Conservation (phyloP, 2,888 invertebrate genomes). For the Orchesellides sinensis region DNA sequence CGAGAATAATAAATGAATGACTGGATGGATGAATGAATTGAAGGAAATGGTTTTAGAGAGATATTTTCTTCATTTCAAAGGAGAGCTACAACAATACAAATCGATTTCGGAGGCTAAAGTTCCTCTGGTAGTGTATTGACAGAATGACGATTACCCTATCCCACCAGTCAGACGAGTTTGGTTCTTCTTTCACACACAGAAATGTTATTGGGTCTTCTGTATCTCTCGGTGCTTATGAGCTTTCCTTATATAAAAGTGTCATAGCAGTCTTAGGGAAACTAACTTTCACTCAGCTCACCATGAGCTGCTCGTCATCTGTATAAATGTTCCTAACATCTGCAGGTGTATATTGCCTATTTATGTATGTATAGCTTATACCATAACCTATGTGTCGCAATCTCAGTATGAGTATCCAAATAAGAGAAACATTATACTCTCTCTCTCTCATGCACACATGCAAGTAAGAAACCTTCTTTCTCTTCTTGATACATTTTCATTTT, state of each 20-base stretch:
- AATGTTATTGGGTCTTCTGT: too few relatives aligned
- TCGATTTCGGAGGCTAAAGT: constrained; percentile 52
- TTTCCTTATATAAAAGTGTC: background rate
- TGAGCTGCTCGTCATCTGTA: constrained; percentile 19
- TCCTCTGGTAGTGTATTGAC: constrained; percentile 50
- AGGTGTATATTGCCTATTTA: too few relatives aligned
- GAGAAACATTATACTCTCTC: background rate
- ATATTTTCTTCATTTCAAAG: constrained; percentile 49
- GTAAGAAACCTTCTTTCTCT: constrained; percentile 10
- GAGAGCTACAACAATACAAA: constrained; percentile 58
- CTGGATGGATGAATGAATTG: constrained; percentile 52
- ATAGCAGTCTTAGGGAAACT: background rate
- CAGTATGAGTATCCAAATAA: background rate
- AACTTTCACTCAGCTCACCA: constrained; percentile 8
- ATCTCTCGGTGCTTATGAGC: background rate
- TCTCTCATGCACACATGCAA: background rate
- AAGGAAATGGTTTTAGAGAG: constrained; percentile 50
- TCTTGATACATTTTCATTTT: constrained; percentile 26
- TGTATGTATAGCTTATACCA: background rate
- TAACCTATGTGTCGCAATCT: constrained; percentile 22
- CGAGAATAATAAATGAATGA: constrained; percentile 51
- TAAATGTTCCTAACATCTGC: too few relatives aligned
- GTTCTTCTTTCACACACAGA: too few relatives aligned
- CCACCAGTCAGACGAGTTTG: background rate
- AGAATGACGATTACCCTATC: constrained; percentile 59